A percentile compares a stretch with the other conserved stretches of the same genome.
phyloP scores from a whole-genome alignment of 2,113 vertebrate species.

The Antennarius striatus region DNA sequence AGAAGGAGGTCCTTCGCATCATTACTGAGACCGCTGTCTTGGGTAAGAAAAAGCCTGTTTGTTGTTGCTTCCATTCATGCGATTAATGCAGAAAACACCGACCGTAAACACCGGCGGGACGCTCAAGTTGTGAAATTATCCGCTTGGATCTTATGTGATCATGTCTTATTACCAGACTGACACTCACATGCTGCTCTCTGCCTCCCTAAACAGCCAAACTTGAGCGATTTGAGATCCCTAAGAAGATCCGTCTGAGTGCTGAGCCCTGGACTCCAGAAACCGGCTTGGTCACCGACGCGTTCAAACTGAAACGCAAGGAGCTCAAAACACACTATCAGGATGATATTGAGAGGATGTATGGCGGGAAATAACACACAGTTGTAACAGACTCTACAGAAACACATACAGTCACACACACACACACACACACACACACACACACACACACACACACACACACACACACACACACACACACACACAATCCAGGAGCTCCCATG shows the following conservation, averaged over 20 bases:
- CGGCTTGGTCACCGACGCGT: conserved; percentile 95
- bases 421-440: conserved; percentile 33
- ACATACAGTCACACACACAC: conserved; percentile 23
- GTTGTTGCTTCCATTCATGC: not conserved
- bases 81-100: not conserved
- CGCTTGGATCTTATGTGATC: too few relatives aligned
- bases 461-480: conserved; percentile 28
- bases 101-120: too few relatives aligned
- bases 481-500: conserved; percentile 34
- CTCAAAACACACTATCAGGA: conserved; percentile 91
- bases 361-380: conserved; percentile 77
- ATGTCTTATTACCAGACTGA: too few relatives aligned
- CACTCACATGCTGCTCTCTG: not conserved
- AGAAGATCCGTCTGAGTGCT: conserved; percentile 91
- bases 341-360: conserved; percentile 96
- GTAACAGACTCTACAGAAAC: conserved; percentile 18
- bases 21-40: conserved; percentile 88
- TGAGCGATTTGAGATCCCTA: conserved; percentile 96
- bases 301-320: conserved; percentile 97
- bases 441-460: conserved; percentile 34
- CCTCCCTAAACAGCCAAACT: conserved; percentile 82
- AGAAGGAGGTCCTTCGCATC: conserved; percentile 89
- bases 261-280: conserved; percentile 97
- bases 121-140: too few relatives aligned
- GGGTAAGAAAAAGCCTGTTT: conserved; percentile 74